phyloP scores from a whole-genome alignment of 2,888 invertebrate genomes.

The Eilema caniola region DNA sequence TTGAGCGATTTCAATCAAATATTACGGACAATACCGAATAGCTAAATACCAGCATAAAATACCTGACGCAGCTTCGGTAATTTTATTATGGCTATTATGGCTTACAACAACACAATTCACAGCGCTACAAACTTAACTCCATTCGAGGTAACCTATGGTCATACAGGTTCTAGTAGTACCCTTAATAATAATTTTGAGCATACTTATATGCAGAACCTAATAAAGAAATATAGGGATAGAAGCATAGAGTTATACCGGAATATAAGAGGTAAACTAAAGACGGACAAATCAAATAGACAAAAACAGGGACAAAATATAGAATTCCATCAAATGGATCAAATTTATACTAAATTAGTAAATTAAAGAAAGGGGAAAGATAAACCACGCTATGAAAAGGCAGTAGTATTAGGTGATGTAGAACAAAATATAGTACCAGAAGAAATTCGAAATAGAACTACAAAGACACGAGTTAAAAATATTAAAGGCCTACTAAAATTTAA shows the following conservation, averaged over 20 bases:
- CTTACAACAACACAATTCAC: slow-evolving; percentile 10
- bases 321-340: not conserved
- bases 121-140: slow-evolving; percentile 9
- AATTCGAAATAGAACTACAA: not conserved
- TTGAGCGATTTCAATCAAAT: slow-evolving; percentile 10
- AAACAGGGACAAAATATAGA: not conserved
- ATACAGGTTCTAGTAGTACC: not conserved
- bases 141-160: slow-evolving; percentile 9
- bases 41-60: not conserved
- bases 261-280: too few species aligned
- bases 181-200: slow-evolving; percentile 1
- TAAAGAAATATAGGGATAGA: not conserved
- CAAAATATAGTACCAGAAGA: not conserved
- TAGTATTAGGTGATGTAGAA: not conserved
- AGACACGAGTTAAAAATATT: too few species aligned
- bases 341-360: too few species aligned
- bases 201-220: slow-evolving; percentile 4
- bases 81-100: not conserved
- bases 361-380: too few species aligned
- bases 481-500: too few species aligned
- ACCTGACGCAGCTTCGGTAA: not conserved
- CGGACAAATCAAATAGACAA: not conserved
- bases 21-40: slow-evolving; percentile 17
- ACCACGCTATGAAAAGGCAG: too few species aligned
- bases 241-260: too few species aligned